Conservation (phyloP, 2,113 vertebrate genomes). For the Ceyx margarethae region DNA sequence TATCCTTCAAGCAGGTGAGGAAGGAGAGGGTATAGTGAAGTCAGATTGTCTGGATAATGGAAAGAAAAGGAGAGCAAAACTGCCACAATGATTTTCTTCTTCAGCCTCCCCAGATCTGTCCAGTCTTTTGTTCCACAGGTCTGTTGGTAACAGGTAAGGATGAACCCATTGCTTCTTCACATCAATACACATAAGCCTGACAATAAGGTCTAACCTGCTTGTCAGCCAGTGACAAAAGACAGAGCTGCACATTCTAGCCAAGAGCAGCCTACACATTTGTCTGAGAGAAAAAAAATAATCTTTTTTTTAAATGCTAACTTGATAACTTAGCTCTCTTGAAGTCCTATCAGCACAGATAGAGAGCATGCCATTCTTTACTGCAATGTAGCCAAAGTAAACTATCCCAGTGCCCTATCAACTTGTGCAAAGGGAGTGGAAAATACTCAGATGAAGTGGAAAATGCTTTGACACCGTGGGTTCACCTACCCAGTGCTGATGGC, state of each 20-base stretch:
- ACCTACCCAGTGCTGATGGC: neutral
- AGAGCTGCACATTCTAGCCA: neutral
- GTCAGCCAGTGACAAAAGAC: neutral
- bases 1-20: neutral
- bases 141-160: neutral
- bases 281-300: neutral
- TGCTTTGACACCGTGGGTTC: neutral
- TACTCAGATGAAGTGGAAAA: constrained; percentile 3
- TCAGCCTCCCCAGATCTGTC: neutral
- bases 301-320: neutral
- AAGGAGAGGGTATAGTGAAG: neutral
- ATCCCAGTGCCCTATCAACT: constrained; percentile 18
- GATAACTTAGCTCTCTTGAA: constrained; percentile 8
- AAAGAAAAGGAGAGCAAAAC: neutral
- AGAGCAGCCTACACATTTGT: neutral
- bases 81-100: neutral
- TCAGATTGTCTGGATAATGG: neutral
- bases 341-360: constrained; percentile 34
- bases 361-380: constrained; percentile 19
- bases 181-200: neutral
- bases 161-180: neutral
- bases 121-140: neutral
- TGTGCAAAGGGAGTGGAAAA: constrained; percentile 23
- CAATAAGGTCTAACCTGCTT: neutral
- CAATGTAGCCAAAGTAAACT: constrained; percentile 34